phyloP scores from a whole-genome alignment of 2,888 invertebrate species.

The Hedychridium roseum region DNA sequence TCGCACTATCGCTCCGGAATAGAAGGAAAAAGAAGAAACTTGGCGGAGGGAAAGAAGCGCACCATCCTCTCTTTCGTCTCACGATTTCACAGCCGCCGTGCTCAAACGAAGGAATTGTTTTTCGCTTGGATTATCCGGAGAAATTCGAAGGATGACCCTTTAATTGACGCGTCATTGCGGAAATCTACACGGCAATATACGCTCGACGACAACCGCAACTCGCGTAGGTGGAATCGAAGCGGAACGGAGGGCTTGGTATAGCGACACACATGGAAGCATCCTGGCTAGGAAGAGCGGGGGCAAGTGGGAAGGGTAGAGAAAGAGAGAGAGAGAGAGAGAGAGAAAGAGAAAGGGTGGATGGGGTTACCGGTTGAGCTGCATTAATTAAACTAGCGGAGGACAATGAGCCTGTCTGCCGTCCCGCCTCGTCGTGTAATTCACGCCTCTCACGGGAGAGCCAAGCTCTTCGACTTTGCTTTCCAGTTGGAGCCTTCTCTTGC shows the following conservation, averaged over 20 bases:
- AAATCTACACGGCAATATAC: conserved; percentile 20
- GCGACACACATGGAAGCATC: conserved; percentile 15
- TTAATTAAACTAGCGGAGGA: conserved; percentile 63
- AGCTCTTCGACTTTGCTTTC: conserved; percentile 36
- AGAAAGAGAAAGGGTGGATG: conserved; percentile 10
- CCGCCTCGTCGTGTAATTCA: conserved; percentile 51
- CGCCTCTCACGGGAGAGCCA: conserved; percentile 46
- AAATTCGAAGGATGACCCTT: too few relatives aligned
- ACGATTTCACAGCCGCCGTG: too few relatives aligned
- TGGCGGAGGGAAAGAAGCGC: too few relatives aligned
- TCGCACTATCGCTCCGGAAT: neutral
- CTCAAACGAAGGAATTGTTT: too few relatives aligned
- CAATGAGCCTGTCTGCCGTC: conserved; percentile 59
- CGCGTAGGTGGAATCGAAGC: neutral
- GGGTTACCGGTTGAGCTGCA: conserved; percentile 57
- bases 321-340: conserved; percentile 7
- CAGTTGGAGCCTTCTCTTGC: conserved; percentile 29
- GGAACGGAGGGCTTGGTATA: conserved; percentile 7
- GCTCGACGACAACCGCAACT: neutral
- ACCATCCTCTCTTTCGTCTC: too few relatives aligned
- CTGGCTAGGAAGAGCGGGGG: conserved; percentile 20
- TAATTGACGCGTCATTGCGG: conserved; percentile 34
- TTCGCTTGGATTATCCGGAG: too few relatives aligned
- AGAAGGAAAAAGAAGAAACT: conserved; percentile 1
- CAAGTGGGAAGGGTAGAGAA: conserved; percentile 19